Base-by-base conservation (phyloP, 2,797 vertebrate genomes). In the Argentina silus region DNA sequence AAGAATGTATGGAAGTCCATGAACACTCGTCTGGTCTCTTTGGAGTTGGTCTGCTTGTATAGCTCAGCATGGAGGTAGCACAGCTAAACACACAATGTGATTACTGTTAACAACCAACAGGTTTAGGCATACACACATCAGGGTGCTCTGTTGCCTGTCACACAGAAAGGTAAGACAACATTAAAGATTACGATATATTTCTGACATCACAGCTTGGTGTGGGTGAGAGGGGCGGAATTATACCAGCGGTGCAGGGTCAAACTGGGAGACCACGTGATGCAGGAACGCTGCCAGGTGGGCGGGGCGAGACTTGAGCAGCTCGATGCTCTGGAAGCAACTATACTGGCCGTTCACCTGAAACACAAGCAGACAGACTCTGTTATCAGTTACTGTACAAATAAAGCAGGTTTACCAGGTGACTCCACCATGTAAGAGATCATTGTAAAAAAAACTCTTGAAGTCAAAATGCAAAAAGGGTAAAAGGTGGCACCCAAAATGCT, bases 231-330 rank as follows among this genome's bases (percentile, higher is more conserved):
- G 53, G 50, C 8, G 56, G 43, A 43, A 14, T 19, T 21, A 73
- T 81, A 99, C 98, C 96, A 98, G 84, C 0, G 96, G 95, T 78
- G 96, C 95, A 53, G 98, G 96, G 82, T 99, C 97, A 74, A 99
- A 99, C 90, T 98, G 98, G 78, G 97, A 98, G 81, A 99, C 96
- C 44, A 99, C 98, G 27, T 99, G 95, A 86, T 99, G 97, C 82
- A 99, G 92, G 74, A 99, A 98, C 43, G 94, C 98, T 75, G 97
- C 95, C 70, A 99, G 92, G 91, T 99, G 98, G 86, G 98, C 98
- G 0, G 98, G 98, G 43, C 97, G 95, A 62, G 95, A 96, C 86
- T 98, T 99, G 57, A 99, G 91, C 77, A 96, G 92, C 85, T 99
- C 97, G 6, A 99, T 96, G 88, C 91, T 97, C 87, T 97, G 97